These are phyloP conservation scores for Oxyruncus cristatus DNA, from an alignment of 2,113 vertebrate genomes.

Conservation along the genomic window DNA sequence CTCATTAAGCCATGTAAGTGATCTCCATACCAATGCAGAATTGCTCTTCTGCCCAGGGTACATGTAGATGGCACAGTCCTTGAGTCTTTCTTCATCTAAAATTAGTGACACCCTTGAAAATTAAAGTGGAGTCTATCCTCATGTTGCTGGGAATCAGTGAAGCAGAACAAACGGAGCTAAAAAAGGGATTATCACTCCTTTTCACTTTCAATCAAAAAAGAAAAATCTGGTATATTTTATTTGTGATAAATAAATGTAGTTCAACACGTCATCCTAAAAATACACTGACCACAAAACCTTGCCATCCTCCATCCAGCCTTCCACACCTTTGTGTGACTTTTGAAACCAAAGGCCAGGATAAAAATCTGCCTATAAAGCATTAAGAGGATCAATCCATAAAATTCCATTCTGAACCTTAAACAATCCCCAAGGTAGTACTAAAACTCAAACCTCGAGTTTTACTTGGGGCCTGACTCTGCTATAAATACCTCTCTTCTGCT, in stretches of 20 bases:
- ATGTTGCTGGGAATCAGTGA: neutral
- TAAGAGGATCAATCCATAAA: neutral
- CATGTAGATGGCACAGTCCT: rapidly evolving
- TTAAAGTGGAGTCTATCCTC: neutral
- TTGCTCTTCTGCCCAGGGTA: neutral
- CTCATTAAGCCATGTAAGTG: neutral
- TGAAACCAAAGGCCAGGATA: neutral
- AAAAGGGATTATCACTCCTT: neutral
- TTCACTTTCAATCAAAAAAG: neutral
- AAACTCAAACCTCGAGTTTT: neutral
- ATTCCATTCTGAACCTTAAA: neutral
- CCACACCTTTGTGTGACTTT: neutral
- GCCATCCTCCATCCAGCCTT: neutral
- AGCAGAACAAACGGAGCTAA: neutral
- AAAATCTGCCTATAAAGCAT: neutral
- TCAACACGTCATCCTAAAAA: neutral
- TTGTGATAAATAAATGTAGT: neutral
- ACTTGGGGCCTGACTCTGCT: neutral
- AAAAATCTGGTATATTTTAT: neutral
- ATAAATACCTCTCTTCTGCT: neutral
- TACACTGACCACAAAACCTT: neutral
- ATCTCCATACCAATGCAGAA: neutral
- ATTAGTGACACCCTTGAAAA: constrained; percentile 28
- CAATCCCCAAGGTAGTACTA: neutral
- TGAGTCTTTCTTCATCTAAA: neutral